Percentiles rank a stretch among this genome's conserved stretches.
phyloP scores from a whole-genome alignment of 2,888 invertebrate species.

The Chrysomela aeneicollis region DNA sequence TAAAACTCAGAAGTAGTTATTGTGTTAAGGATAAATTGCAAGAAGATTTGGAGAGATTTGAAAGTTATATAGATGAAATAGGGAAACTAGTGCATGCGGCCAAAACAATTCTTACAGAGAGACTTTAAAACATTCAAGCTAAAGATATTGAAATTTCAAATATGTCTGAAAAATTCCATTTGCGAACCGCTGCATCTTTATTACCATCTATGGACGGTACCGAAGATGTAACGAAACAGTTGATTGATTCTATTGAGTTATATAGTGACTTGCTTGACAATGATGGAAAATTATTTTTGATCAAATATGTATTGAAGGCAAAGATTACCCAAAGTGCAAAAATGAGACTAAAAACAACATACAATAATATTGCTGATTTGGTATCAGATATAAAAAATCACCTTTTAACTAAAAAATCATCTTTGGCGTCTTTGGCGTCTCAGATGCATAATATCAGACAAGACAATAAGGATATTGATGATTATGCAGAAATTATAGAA shows the following conservation, averaged over 20 bases:
- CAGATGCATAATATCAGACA: constrained; percentile 30
- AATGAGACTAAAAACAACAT: too few relatives aligned
- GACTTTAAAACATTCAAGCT: neutral
- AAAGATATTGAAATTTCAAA: neutral
- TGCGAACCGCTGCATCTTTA: constrained; percentile 36
- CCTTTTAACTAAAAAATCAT: constrained; percentile 35
- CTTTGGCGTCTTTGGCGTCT: too few relatives aligned
- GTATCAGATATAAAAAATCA: constrained; percentile 30
- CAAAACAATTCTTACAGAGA: neutral
- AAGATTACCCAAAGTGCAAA: too few relatives aligned
- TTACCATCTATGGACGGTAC: constrained; percentile 36
- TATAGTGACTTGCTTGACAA: too few relatives aligned
- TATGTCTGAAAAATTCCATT: constrained; percentile 38
- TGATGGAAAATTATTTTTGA: too few relatives aligned
- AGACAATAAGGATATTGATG: constrained; percentile 28
- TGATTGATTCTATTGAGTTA: constrained; percentile 42
- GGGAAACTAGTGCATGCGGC: neutral
- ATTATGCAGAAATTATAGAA: too few relatives aligned
- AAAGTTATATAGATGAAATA: neutral
- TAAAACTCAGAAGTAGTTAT: neutral
- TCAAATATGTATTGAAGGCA: too few relatives aligned
- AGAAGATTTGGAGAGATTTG: neutral
- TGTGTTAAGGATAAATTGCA: neutral
- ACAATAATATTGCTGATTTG: too few relatives aligned
- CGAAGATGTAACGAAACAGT: constrained; percentile 37